Evolutionary conservation across 2,113 vertebrate species (phyloP).

Genomic region (Meriones unguiculatus): DNA sequence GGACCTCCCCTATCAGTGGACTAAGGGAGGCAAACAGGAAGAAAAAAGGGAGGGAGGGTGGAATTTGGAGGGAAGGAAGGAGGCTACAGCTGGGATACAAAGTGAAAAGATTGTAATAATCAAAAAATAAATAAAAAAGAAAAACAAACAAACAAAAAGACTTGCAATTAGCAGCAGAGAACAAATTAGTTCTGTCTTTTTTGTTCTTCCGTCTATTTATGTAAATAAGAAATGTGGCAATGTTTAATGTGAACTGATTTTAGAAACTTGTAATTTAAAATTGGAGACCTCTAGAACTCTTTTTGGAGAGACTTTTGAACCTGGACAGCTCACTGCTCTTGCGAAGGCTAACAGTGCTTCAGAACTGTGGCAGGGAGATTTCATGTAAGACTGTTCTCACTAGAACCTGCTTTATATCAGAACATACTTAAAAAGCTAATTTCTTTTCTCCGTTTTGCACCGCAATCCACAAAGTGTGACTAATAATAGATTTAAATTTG

Average conservation of each 20-base stretch:
- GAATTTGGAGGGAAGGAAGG: too few relatives aligned
- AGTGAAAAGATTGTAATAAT: too few relatives aligned
- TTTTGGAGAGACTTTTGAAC: constrained; percentile 79
- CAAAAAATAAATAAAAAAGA: too few relatives aligned
- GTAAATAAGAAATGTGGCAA: constrained; percentile 69
- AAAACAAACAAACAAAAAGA: neutral
- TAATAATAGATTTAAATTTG: constrained; percentile 94
- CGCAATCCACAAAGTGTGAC: constrained; percentile 89
- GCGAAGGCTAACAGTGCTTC: constrained; percentile 75
- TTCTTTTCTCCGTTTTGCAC: constrained; percentile 89
- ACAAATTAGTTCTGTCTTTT: constrained; percentile 66
- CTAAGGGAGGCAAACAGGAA: too few relatives aligned
- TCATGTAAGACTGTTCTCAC: constrained; percentile 84
- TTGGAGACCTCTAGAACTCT: constrained; percentile 73
- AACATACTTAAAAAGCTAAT: constrained; percentile 89
- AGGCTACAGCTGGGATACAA: too few relatives aligned
- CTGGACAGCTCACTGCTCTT: constrained; percentile 74
- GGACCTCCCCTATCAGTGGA: too few relatives aligned
- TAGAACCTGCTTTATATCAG: constrained; percentile 88
- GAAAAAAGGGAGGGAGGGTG: too few relatives aligned
- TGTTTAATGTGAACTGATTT: constrained; percentile 55
- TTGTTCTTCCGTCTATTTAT: constrained; percentile 61
- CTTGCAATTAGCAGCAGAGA: neutral
- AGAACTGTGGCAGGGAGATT: constrained; percentile 82
- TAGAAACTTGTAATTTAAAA: constrained; percentile 77